Evolutionary conservation across 2,888 invertebrate genomes (phyloP).

Genomic region (Diaprepes abbreviatus): DNA sequence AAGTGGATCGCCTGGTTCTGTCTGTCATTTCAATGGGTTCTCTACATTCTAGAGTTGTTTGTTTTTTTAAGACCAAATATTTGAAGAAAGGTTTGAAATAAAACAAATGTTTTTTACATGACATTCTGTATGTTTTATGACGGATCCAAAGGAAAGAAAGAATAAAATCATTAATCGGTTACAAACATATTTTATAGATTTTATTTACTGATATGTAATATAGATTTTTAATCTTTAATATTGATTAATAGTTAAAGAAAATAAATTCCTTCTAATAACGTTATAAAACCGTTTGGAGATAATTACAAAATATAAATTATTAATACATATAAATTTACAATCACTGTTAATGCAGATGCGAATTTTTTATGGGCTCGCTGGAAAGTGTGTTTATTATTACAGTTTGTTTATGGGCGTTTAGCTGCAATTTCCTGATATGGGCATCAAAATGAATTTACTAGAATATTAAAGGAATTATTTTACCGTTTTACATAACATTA

Average conservation of each 20-base stretch:
- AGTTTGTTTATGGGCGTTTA: conserved; percentile 4
- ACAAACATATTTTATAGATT: no score
- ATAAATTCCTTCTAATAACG: no score
- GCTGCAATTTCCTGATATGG: neutral
- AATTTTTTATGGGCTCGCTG: neutral
- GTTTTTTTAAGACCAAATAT: conserved; percentile 1
- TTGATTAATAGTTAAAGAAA: no score
- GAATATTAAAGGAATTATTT: neutral
- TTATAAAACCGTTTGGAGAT: neutral
- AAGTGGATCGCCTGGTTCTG: conserved; percentile 22
- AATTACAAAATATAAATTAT: neutral
- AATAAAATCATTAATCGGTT: no score
- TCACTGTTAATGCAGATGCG: neutral
- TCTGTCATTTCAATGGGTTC: conserved; percentile 19
- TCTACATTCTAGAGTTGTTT: neutral
- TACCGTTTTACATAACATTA: conserved; percentile 8
- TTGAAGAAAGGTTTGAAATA: neutral
- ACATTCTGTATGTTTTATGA: neutral
- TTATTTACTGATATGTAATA: no score
- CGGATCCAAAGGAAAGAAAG: no score
- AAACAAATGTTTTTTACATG: neutral
- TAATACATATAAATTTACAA: neutral
- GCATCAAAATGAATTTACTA: neutral
- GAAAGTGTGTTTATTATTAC: conserved; percentile 9
- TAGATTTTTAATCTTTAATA: no score